A percentile compares a stretch with the other conserved stretches of the same genome.
Evolutionary conservation across 2,113 vertebrate species (phyloP).

Genomic region (Uria lomvia): DNA sequence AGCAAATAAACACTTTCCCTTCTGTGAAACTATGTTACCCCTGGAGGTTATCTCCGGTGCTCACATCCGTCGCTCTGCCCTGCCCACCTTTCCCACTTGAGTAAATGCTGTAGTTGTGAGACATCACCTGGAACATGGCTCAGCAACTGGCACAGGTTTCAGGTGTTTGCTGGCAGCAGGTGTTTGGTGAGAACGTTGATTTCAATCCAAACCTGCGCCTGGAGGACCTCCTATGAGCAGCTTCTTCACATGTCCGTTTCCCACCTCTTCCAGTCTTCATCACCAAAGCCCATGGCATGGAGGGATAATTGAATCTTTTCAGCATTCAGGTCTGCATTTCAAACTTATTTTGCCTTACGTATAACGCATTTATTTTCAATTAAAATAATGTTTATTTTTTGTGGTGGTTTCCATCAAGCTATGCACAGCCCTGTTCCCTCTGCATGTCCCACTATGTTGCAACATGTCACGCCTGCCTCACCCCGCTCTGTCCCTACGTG

Average conservation of each 20-base stretch:
- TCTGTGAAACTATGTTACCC: neutral
- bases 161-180: neutral
- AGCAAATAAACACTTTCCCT: neutral
- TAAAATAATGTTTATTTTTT: neutral
- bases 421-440: neutral
- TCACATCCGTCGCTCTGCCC: neutral
- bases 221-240: neutral
- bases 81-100: neutral
- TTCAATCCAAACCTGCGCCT: accelerated
- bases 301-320: neutral
- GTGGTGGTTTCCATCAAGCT: neutral
- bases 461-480: neutral
- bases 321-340: neutral
- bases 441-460: neutral
- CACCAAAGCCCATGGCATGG: neutral
- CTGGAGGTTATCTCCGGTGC: neutral
- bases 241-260: neutral
- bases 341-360: neutral
- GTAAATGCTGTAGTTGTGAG: neutral
- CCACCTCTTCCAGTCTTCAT: neutral
- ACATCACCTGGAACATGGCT: neutral
- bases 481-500: neutral
- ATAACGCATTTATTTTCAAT: neutral
- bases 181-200: neutral
- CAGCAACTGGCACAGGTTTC: neutral